Evolutionary conservation across 1,140 invertebrate species (phyloP), one percentile per base, ranked within the genome.

Genomic region (Monomorium pharaonis): DNA sequence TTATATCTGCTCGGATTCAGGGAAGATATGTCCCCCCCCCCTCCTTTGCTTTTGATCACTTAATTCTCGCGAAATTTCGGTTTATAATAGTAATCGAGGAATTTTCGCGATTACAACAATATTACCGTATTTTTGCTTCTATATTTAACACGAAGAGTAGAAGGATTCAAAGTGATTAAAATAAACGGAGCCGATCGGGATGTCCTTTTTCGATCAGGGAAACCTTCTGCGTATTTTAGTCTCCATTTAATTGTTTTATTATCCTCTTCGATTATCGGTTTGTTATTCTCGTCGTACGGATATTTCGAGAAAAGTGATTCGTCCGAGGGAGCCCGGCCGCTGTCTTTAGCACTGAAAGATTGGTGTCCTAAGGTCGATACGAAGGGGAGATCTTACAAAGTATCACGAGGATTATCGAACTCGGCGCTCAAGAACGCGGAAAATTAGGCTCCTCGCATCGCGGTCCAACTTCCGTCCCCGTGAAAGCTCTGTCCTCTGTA

Each of bases 351-450:
- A 88, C 90, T 88, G 91, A 90, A 92, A 89, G 87, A 77, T 60
- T 81, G 58, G 42, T 30, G 42, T 58, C 69, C 54, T 56, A 84
- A 58, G 84, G 72, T 83, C 74, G 81, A 3, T 37, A 77, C 65
- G 86, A 87, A 86, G 87, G 86, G 86, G 78, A 88, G 86, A 83
- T 90, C 86, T 85, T 51, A 88, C 86, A 90, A 87, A 91, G 86
- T 92, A 91, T 92, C 86, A 80, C 65, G 67, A 87, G 88, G 87
- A 92, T 92, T 93, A 92, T 92, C 80, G 87, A 92, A 92, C 91
- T 92, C 62, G 76, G 58, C 70, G 89, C 58, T 92, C 88, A 92
- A 92, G 90, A 91, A 92, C 76, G 86, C 86, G 89, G 90, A 92
- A 92, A 92, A 92, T 92, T 92, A 85, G 77, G 77, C 84, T 78